Percentiles rank a stretch among this genome's conserved stretches.
These are phyloP conservation scores for Liodrosophila aerea DNA, from an alignment of 2,888 invertebrate species.

Conservation along the genomic window DNA sequence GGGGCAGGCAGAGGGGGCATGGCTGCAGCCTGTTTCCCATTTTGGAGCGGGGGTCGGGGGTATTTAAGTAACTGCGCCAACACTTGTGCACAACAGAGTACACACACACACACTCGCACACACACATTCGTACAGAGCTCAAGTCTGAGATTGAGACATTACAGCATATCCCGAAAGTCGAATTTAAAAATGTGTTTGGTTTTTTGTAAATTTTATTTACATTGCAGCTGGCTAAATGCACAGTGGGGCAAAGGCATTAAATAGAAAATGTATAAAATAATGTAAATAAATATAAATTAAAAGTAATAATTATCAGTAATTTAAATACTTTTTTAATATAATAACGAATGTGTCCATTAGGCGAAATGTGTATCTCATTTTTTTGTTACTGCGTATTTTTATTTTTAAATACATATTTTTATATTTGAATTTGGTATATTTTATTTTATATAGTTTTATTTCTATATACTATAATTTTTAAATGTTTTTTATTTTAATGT, in stretches of 20 bases:
- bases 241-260: constrained; percentile 14
- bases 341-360: too few relatives aligned
- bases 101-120: constrained; percentile 26
- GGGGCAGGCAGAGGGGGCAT: background rate
- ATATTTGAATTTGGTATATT: too few relatives aligned
- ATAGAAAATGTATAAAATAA: too few relatives aligned
- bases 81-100: constrained; percentile 59
- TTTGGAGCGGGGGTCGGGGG: constrained; percentile 9
- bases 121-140: background rate
- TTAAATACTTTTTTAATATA: too few relatives aligned
- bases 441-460: too few relatives aligned
- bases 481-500: too few relatives aligned
- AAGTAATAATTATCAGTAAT: too few relatives aligned
- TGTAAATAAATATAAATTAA: too few relatives aligned
- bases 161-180: constrained; percentile 54
- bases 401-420: too few relatives aligned
- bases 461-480: too few relatives aligned
- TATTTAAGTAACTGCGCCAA: constrained; percentile 72
- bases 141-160: constrained; percentile 53
- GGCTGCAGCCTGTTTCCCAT: constrained; percentile 24
- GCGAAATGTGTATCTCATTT: too few relatives aligned
- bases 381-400: too few relatives aligned
- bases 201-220: constrained; percentile 43
- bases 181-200: constrained; percentile 53
- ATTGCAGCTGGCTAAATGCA: constrained; percentile 49